Evolutionary conservation across 2,888 invertebrate genomes (phyloP).

Genomic region (Rhimphoctona megacephalus): DNA sequence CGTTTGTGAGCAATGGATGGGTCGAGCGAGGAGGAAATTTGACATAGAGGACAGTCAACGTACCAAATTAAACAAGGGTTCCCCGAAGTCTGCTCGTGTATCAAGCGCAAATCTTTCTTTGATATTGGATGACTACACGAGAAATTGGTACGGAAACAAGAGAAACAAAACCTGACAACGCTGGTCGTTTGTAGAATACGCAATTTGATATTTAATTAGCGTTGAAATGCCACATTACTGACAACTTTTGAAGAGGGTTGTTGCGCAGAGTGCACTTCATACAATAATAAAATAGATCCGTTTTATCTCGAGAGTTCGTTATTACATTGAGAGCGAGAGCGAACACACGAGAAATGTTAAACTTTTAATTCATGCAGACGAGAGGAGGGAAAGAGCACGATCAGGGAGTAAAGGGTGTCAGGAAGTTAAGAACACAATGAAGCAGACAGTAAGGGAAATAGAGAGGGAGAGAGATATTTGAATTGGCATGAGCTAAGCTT

Average conservation of each 20-base stretch:
- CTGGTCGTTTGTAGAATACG: conserved; percentile 66
- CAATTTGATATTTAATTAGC: conserved; percentile 82
- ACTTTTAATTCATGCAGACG: conserved; percentile 52
- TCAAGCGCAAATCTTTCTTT: conserved; percentile 78
- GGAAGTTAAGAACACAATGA: conserved; percentile 41
- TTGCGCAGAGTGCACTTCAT: conserved; percentile 14
- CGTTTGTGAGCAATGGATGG: conserved; percentile 60
- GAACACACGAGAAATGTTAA: conserved; percentile 10
- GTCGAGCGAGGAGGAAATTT: conserved; percentile 23
- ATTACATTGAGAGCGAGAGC: conserved; percentile 18
- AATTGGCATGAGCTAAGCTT: conserved; percentile 13
- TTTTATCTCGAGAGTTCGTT: conserved; percentile 51
- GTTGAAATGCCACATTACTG: conserved; percentile 74
- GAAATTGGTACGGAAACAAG: conserved; percentile 30
- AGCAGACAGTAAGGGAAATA: neutral
- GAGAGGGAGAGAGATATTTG: neutral
- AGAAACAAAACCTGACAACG: conserved; percentile 47
- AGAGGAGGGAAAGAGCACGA: neutral
- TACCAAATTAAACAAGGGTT: conserved; percentile 42
- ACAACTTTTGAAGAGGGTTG: conserved; percentile 70
- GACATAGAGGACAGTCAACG: conserved; percentile 23
- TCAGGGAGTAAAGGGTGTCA: conserved; percentile 38
- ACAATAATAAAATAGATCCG: conserved; percentile 52
- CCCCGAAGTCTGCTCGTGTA: conserved; percentile 70
- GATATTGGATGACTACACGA: conserved; percentile 75